Percentiles rank a stretch among this genome's conserved stretches.
Evolutionary conservation across 2,797 vertebrate species (phyloP).

Genomic region (Poecilia gillii): DNA sequence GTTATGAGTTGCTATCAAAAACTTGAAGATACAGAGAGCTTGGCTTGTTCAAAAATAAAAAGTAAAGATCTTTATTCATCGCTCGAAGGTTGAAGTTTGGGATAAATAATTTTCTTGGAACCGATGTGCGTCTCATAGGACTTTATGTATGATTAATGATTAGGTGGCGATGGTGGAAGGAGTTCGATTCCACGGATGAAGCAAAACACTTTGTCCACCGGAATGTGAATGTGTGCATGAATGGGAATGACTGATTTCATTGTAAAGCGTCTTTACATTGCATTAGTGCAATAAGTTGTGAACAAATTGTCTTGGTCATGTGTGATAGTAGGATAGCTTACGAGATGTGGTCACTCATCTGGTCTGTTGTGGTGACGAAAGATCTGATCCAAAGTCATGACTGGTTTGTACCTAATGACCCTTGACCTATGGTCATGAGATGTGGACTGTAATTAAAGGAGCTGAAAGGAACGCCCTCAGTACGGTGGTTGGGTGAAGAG

Average conservation of each 20-base stretch:
- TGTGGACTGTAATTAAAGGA: background rate
- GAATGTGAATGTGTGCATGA: too few relatives aligned
- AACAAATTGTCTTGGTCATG: background rate
- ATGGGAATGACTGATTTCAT: too few relatives aligned
- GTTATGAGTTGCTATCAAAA: slow-evolving; percentile 36
- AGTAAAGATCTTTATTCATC: background rate
- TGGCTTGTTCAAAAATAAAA: slow-evolving; percentile 2
- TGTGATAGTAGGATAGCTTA: background rate
- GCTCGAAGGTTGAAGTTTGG: background rate
- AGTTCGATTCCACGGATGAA: too few relatives aligned
- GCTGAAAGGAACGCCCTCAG: background rate
- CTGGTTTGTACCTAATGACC: background rate
- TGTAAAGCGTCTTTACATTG: too few relatives aligned
- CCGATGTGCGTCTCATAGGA: background rate
- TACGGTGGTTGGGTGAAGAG: background rate
- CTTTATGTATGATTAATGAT: background rate
- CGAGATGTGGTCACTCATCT: background rate
- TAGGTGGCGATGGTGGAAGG: too few relatives aligned
- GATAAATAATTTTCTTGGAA: slow-evolving; percentile 1
- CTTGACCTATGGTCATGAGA: background rate
- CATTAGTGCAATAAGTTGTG: too few relatives aligned
- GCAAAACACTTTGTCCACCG: too few relatives aligned
- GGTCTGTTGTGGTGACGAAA: background rate
- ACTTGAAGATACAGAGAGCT: background rate
- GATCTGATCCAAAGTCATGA: background rate